Conservation (phyloP, 2,888 invertebrate species). For the Argyra leucocephala region DNA sequence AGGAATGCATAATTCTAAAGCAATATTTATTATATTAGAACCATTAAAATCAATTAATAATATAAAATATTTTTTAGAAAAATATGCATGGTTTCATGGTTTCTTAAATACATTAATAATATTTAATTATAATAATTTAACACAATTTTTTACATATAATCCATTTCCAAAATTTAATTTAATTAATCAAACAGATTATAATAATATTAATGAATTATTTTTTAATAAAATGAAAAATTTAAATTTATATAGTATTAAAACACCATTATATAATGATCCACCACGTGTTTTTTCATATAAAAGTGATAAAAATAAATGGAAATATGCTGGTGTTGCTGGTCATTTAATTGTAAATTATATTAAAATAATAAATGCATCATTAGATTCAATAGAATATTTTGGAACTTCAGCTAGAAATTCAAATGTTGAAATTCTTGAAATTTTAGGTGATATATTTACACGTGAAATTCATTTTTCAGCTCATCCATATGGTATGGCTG, state of each 20-base stretch:
- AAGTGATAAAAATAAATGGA: background rate
- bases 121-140: background rate
- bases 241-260: slow-evolving; percentile 12
- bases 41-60: background rate
- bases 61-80: slow-evolving; percentile 8
- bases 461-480: slow-evolving; percentile 14
- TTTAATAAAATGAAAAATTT: slow-evolving; percentile 14
- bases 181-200: slow-evolving; percentile 13
- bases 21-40: slow-evolving; percentile 5
- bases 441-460: background rate
- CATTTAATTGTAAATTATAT: slow-evolving; percentile 14
- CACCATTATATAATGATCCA: slow-evolving; percentile 15
- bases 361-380: slow-evolving; percentile 13
- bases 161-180: slow-evolving; percentile 14
- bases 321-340: slow-evolving; percentile 8
- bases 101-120: slow-evolving; percentile 13
- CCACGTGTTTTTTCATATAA: slow-evolving; percentile 15
- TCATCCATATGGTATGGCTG: slow-evolving; percentile 16
- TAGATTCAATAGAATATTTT: background rate
- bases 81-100: slow-evolving; percentile 14
- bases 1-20: slow-evolving; percentile 11
- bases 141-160: slow-evolving; percentile 14
- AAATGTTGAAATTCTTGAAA: slow-evolving; percentile 10
- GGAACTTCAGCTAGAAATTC: background rate
- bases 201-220: background rate